Evolutionary conservation across 2,888 invertebrate species (phyloP).

Genomic region (Acronicta aceris): DNA sequence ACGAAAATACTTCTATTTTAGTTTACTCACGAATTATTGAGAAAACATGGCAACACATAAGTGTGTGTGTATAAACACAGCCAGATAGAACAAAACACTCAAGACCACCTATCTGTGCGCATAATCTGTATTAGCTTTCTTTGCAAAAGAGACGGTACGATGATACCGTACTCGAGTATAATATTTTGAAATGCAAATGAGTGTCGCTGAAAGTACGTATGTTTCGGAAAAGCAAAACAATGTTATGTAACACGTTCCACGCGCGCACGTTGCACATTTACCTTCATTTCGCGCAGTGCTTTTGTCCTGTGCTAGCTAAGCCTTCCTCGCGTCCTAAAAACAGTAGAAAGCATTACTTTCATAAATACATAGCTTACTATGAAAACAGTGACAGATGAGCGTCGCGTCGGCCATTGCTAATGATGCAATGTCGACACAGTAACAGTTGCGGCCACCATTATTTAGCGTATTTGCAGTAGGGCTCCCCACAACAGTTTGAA

Average conservation of each 20-base stretch:
- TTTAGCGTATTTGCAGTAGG: conserved; percentile 45
- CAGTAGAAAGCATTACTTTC: conserved; percentile 37
- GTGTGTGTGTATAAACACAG: neutral
- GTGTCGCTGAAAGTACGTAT: conserved; percentile 37
- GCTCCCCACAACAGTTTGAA: conserved; percentile 28
- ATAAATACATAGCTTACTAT: conserved; percentile 10
- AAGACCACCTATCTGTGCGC: conserved; percentile 14
- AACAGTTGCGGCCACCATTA: conserved; percentile 38
- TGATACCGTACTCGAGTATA: conserved; percentile 25
- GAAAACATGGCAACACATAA: neutral
- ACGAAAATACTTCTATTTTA: neutral
- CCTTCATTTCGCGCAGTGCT: conserved; percentile 38
- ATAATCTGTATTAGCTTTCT: conserved; percentile 33
- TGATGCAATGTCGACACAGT: conserved; percentile 41
- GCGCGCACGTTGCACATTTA: conserved; percentile 46
- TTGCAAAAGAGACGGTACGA: conserved; percentile 24
- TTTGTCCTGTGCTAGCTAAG: conserved; percentile 37
- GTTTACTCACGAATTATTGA: too few species aligned
- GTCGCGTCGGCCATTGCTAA: conserved; percentile 32
- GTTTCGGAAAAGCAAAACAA: conserved; percentile 51
- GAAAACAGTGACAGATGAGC: conserved; percentile 33
- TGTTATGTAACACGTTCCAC: conserved; percentile 49
- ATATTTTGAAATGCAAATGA: conserved; percentile 54
- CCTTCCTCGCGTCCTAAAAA: conserved; percentile 36
- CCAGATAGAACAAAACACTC: conserved; percentile 8